phyloP scores from a whole-genome alignment of 2,797 vertebrate species.

The Argentina silus region DNA sequence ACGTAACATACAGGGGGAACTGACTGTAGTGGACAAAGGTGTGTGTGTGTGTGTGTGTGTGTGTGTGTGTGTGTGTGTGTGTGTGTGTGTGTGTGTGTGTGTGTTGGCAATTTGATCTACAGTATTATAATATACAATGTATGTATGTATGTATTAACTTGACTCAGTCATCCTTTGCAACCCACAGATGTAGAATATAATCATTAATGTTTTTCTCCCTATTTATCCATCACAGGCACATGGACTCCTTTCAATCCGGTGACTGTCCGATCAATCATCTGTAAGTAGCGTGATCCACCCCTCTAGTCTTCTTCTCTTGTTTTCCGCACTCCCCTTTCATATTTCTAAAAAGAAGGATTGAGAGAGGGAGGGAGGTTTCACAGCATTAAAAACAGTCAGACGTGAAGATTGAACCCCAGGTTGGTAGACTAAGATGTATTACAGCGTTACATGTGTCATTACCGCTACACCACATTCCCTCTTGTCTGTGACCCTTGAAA shows the following conservation, averaged over 20 bases:
- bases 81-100: too few relatives aligned
- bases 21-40: too few relatives aligned
- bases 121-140: background rate
- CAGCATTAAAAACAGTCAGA: too few relatives aligned
- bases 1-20: too few relatives aligned
- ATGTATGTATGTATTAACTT: background rate
- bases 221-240: conserved; percentile 83
- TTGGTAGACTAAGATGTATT: too few relatives aligned
- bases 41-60: too few relatives aligned
- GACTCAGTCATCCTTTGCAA: background rate
- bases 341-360: too few relatives aligned
- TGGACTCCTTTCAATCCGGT: conserved; percentile 99
- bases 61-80: too few relatives aligned
- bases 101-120: too few relatives aligned
- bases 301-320: conserved; percentile 3
- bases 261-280: conserved; percentile 94
- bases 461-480: background rate
- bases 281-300: conserved; percentile 76
- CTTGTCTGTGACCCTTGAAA: background rate
- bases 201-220: conserved; percentile 20
- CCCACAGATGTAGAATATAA: background rate
- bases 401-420: too few relatives aligned
- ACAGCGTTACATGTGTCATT: too few relatives aligned
- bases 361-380: too few relatives aligned
- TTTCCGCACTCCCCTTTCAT: background rate